phyloP scores from a whole-genome alignment of 1,140 invertebrate genomes.

The Drosophila baimaii region DNA sequence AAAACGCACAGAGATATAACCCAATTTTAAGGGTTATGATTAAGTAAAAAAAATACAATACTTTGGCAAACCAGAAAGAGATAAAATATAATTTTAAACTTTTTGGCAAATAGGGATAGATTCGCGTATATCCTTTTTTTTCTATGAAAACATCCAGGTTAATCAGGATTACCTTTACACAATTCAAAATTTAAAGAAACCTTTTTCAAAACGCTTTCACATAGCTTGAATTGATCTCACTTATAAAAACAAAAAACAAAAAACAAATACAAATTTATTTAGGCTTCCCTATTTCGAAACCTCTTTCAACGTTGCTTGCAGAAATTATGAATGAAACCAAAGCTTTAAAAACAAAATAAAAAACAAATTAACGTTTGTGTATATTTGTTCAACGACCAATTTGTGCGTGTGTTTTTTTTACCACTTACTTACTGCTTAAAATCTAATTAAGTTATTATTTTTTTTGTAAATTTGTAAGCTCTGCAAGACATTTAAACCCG shows the following conservation, averaged over 20 bases:
- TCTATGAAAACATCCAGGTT: background rate
- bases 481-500: slow-evolving; percentile 63
- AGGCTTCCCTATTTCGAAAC: slow-evolving; percentile 31
- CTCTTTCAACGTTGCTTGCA: slow-evolving; percentile 66
- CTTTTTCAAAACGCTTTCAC: slow-evolving; percentile 18
- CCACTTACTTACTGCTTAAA: slow-evolving; percentile 44
- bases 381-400: slow-evolving; percentile 59
- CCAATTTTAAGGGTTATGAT: slow-evolving; percentile 9
- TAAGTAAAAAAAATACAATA: background rate
- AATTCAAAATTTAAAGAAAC: slow-evolving; percentile 18
- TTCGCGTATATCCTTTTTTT: background rate
- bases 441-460: slow-evolving; percentile 52
- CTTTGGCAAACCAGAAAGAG: slow-evolving; percentile 1
- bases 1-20: slow-evolving; percentile 40
- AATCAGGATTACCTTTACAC: background rate
- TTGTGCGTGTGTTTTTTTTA: slow-evolving; percentile 64
- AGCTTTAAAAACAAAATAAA: slow-evolving; percentile 61
- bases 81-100: slow-evolving; percentile 5
- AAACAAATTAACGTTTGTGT: slow-evolving; percentile 49
- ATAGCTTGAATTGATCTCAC: slow-evolving; percentile 77
- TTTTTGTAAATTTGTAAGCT: slow-evolving; percentile 42
- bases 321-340: slow-evolving; percentile 79
- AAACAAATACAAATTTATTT: slow-evolving; percentile 31
- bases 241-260: slow-evolving; percentile 30
- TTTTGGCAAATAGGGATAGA: slow-evolving; percentile 11